Base-by-base conservation (phyloP, 2,888 invertebrate species). In the Idaea dimidiata region DNA sequence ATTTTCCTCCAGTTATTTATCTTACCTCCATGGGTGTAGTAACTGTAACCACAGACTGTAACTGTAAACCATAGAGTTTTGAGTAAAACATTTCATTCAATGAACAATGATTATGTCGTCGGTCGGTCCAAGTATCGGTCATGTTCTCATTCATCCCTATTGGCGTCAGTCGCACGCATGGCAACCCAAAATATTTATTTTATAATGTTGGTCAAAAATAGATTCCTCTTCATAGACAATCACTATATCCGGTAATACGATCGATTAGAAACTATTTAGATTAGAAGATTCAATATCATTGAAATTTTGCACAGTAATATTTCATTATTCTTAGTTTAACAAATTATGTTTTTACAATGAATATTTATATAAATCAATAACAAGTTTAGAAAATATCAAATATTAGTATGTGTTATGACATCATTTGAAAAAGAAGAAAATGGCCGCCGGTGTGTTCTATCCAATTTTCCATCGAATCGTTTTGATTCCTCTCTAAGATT, bases 401-500 rank as follows among this genome's bases (percentile, higher is more conserved):
- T 71, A 58, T 64, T 67, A 65, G 55, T 61, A 0, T 55, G 59
- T 62, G 66, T 54, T 32, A 69, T 68, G 72, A 76, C 72, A 67
- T 63, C 63, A 66, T 75, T 76, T 70, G n/a, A 63, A 77, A 80
- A 79, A 72, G 64, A 68, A 78, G 75, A 82, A 82, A 80, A 82
- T 82, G 82, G 82, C 82, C 72, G 80, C 76, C 76, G 66, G 57
- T 59, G 72, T 72, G 72, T 66, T 71, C 71, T 59, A 63, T 70
- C 61, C 56, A 60, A 63, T 66, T 66, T 63, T 62, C 63, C 63
- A 64, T 68, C 67, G 63, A 63, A 66, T 64, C 62, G 58, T 59
- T 60, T 64, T 61, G 59, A 67, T 69, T 68, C 58, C 24, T 31
- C 10, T 43, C 43, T 43, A 58, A 55, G 58, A 58, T 17, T 17